Percentiles rank a stretch among this genome's conserved stretches.
phyloP scores from a whole-genome alignment of 2,113 vertebrate genomes.

The Urocynchramus pylzowi region DNA sequence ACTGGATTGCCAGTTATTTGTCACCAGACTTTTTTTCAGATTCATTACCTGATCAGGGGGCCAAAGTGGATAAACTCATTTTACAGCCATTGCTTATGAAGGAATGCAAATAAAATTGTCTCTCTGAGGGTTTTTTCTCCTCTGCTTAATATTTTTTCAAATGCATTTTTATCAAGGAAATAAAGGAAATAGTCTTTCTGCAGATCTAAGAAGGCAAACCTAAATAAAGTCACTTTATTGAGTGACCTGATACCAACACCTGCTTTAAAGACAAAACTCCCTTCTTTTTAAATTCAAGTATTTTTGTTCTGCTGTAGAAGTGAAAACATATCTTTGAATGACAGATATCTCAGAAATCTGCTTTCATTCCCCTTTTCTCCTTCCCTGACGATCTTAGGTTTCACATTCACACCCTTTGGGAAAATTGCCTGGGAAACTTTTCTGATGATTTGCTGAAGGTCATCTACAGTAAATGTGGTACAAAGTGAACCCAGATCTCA shows the following conservation, averaged over 20 bases:
- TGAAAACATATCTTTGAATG: neutral
- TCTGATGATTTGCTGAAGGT: constrained; percentile 55
- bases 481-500: constrained; percentile 43
- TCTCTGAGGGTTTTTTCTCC: neutral
- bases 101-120: neutral
- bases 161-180: constrained; percentile 2
- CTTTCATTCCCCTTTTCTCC: neutral
- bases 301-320: neutral
- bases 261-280: neutral
- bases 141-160: neutral
- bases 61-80: neutral
- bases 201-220: neutral
- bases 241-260: neutral
- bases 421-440: constrained; percentile 50
- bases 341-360: neutral
- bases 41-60: neutral
- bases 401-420: constrained; percentile 16
- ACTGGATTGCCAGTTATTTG: neutral
- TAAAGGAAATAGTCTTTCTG: constrained; percentile 4
- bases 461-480: constrained; percentile 34
- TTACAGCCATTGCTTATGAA: neutral
- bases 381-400: neutral
- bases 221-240: neutral
- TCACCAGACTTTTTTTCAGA: neutral
- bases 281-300: neutral